Conservation (phyloP, 1,140 invertebrate species). For the Tetraneura akinire region DNA sequence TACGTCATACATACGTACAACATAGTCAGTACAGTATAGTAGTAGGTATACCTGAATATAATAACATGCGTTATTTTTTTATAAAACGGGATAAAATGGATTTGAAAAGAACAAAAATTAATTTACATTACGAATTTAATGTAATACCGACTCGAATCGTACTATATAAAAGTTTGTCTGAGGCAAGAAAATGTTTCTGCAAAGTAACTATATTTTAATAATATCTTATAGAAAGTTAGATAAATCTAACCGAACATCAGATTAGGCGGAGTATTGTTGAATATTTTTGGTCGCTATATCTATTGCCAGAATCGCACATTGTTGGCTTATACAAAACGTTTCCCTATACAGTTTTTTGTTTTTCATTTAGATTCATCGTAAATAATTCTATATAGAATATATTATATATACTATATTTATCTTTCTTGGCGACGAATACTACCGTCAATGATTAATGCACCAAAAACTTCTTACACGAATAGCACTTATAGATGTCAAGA, state of each 20-base stretch:
- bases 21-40: too few relatives aligned
- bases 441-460: conserved; percentile 34
- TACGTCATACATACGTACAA: not conserved
- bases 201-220: not conserved
- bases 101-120: not conserved
- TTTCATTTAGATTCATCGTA: not conserved
- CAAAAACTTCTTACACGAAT: conserved; percentile 34
- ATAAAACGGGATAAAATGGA: not conserved
- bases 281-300: too few relatives aligned
- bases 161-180: not conserved
- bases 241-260: not conserved
- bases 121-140: not conserved
- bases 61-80: too few relatives aligned
- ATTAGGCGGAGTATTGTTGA: not conserved
- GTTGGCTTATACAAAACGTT: not conserved
- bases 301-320: not conserved
- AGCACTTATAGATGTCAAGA: conserved; percentile 23
- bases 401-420: not conserved
- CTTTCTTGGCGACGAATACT: not conserved
- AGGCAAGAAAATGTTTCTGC: not conserved
- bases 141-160: not conserved
- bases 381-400: not conserved
- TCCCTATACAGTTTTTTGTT: not conserved
- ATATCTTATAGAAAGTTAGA: not conserved
- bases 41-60: too few relatives aligned